Base-by-base conservation (phyloP, 2,797 vertebrate species). In the Myripristis jacobus region DNA sequence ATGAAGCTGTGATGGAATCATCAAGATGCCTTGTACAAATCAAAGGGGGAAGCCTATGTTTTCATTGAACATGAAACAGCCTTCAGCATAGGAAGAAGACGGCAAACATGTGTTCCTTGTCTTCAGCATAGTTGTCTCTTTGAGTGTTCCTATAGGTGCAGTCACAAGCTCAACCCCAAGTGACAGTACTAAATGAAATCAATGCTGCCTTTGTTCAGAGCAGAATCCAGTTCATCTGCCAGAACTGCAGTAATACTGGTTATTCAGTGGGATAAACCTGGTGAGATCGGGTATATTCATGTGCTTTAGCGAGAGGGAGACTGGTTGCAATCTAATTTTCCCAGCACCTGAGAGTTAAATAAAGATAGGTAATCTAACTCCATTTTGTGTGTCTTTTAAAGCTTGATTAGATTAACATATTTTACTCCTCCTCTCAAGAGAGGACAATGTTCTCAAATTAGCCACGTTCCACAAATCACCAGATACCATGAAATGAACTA, bases 1-100 rank as follows among this genome's bases (percentile, higher is more conserved):
- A 58, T 57, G 70, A 77, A 82, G 48, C 79, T 84, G 66, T 82
- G 73, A 80, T 83, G 57, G 65, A 71, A 70, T 65, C 72, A 79
- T 86, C 68, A 87, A 80, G 50, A 83, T 7, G 18, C 68, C 71
- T 60, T n/a, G 41, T 55, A 31, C 41, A 16, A 83, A 88, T 87
- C 83, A 87, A 80, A 86, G 65, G 70, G 25, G 46, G 66, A 8
- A 64, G 60, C 38, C 58, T 47, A 9, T 51, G 64, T 80, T 79
- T 70, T 71, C 58, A 80, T 47, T 73, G 57, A 55, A 78, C 69
- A 78, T 84, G 47, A 84, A 83, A 75, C 25, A 2, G 31, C 44
- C 41, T 46, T 12, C 31, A 62, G 36, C 52, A 24, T 25, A 29
- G n/a, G 51, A 61, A 21, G 44, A 75, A 81, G 25, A 60, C 54